Base-by-base conservation (phyloP, 2,888 invertebrate species). In the Asteroscopus sphinx region DNA sequence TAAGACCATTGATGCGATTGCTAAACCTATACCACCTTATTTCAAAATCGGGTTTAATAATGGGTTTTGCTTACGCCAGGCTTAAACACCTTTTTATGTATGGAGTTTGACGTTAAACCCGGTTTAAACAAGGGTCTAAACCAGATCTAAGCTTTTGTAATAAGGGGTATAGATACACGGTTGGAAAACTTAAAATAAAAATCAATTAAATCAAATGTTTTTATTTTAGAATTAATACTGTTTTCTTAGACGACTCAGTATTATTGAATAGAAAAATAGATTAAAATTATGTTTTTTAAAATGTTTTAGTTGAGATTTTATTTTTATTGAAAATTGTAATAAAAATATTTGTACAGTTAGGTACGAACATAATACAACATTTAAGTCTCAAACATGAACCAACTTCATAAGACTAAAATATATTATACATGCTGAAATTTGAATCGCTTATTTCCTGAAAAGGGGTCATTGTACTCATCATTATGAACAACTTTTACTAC, bases 311-410 rank as follows among this genome's bases (percentile, higher is more conserved):
- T 1, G n/a, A n/a, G n/a, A n/a, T 6, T 7, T n/a, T 28, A 21
- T 1, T 30, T 15, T 15, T 21, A 59, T 21, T 33, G 0, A 35
- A 28, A 40, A 28, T 6, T 46, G 36, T 35, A 40, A 16, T 16
- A 36, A 2, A 37, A 40, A 44, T 30, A 66, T 68, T 66, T 66
- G 68, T 66, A 66, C 68, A 60, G 41, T 45, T 37, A 45, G 48
- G 36, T 49, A 48, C 28, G 11, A 15, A n/a, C n/a, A n/a, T n/a
- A 32, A 9, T 40, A 40, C 7, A 9, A 16, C 15, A 7, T 42
- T 33, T 9, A 44, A 44, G 61, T 44, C 15, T 30, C 41, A 33
- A 40, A 47, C 26, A 49, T 46, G 42, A 63, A 52, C 68, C 68
- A 67, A 67, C 52, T 51, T 63, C 48, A 63, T 48, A 41, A 33